Conservation (phyloP, 2,113 vertebrate genomes). For the Alectura lathami region DNA sequence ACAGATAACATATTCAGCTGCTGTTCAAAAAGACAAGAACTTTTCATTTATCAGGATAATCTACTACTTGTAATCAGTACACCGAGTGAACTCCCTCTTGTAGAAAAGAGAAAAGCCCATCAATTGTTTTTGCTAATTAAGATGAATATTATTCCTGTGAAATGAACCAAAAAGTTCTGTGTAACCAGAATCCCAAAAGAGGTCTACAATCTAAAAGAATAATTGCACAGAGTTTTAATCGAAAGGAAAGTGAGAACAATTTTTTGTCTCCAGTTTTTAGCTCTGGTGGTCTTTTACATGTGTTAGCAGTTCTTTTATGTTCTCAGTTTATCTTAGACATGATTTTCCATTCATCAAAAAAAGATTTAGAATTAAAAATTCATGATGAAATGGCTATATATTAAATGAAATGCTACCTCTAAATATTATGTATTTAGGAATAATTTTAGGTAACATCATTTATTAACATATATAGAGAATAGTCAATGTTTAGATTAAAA, state of each 20-base stretch:
- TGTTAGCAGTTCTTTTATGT: not conserved
- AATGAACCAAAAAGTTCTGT: conserved; percentile 84
- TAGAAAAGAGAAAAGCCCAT: conserved; percentile 75
- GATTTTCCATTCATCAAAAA: conserved; percentile 14
- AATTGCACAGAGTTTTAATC: conserved; percentile 89
- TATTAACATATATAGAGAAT: conserved; percentile 43
- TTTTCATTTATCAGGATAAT: conserved; percentile 80
- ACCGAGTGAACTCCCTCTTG: conserved; percentile 76
- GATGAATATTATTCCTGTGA: conserved; percentile 83
- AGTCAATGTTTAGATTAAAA: conserved; percentile 42
- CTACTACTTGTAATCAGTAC: conserved; percentile 75
- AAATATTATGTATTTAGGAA: conserved; percentile 22
- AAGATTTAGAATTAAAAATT: conserved; percentile 21
- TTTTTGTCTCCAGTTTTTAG: conserved; percentile 77
- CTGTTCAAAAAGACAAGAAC: conserved; percentile 75
- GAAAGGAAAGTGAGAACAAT: conserved; percentile 75
- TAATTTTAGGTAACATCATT: conserved; percentile 40
- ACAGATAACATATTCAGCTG: conserved; percentile 65
- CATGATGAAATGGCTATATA: not conserved
- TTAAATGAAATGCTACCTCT: conserved; percentile 16
- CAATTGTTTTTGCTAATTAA: conserved; percentile 91
- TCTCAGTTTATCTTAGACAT: conserved; percentile 14
- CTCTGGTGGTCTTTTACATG: conserved; percentile 48
- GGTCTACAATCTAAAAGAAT: conserved; percentile 86
- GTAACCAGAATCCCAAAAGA: conserved; percentile 84